These are phyloP conservation scores for Tholera decimalis DNA, from an alignment of 2,888 invertebrate species.

Conservation along the genomic window DNA sequence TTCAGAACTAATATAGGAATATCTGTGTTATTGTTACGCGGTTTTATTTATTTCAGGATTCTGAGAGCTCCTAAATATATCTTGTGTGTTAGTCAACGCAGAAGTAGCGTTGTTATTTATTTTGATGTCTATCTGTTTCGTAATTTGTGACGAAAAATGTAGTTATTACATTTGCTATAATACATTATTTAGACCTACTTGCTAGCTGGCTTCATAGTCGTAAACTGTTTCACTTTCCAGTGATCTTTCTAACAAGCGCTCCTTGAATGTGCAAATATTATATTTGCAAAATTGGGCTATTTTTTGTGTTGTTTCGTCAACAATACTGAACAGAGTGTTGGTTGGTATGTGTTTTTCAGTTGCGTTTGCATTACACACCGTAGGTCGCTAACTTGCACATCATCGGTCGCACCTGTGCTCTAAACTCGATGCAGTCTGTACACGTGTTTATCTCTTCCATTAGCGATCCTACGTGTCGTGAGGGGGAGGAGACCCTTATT, in stretches of 20 bases:
- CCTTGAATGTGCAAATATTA: conserved; percentile 36
- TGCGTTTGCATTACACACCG: conserved; percentile 63
- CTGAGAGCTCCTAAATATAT: conserved; percentile 56
- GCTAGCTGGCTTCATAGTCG: conserved; percentile 29
- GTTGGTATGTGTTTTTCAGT: conserved; percentile 50
- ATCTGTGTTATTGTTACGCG: conserved; percentile 51
- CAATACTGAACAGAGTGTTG: conserved; percentile 17
- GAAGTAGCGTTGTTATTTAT: conserved; percentile 39
- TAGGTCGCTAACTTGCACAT: conserved; percentile 50
- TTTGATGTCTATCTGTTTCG: conserved; percentile 33
- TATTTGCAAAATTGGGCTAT: conserved; percentile 46
- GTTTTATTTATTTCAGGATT: conserved; percentile 56
- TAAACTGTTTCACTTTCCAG: conserved; percentile 29
- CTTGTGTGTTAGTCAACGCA: conserved; percentile 40
- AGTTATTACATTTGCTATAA: conserved; percentile 30
- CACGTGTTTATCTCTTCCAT: conserved; percentile 64
- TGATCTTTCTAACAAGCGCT: conserved; percentile 42
- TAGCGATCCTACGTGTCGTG: conserved; percentile 61
- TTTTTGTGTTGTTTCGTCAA: conserved; percentile 51
- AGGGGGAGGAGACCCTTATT: conserved; percentile 52
- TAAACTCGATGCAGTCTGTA: conserved; percentile 36
- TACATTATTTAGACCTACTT: conserved; percentile 15
- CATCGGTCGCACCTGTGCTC: conserved; percentile 58
- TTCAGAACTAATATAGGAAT: conserved; percentile 53
- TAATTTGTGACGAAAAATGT: conserved; percentile 29